Percentiles rank a stretch among this genome's conserved stretches.
Conservation (phyloP, 2,113 vertebrate species). For the Camarhynchus parvulus region DNA sequence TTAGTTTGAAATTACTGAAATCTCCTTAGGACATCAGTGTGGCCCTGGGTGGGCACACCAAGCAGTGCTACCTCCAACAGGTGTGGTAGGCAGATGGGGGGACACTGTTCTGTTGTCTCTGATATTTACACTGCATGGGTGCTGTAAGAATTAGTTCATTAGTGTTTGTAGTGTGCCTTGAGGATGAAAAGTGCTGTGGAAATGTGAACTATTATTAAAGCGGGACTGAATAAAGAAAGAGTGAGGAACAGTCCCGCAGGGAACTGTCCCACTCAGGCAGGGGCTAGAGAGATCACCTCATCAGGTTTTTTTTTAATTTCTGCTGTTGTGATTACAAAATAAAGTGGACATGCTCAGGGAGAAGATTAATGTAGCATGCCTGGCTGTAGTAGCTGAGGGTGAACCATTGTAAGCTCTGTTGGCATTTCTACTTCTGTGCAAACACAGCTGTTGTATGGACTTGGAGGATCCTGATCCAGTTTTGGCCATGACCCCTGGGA, state of each 20-base stretch:
- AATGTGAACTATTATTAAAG: conserved; percentile 32
- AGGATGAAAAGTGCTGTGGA: conserved; percentile 8
- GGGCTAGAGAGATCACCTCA: conserved; percentile 15
- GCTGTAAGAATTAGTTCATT: conserved; percentile 2
- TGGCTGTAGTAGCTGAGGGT: not conserved
- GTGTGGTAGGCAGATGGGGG: not conserved
- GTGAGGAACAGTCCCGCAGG: not conserved
- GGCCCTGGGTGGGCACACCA: not conserved
- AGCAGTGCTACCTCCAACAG: not conserved
- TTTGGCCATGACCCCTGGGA: not conserved
- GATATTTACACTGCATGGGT: not conserved
- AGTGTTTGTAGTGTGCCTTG: not conserved
- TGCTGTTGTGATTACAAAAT: not conserved
- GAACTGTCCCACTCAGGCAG: not conserved
- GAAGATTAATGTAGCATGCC: not conserved
- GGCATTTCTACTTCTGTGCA: not conserved
- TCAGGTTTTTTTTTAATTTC: not conserved
- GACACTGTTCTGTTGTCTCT: not conserved
- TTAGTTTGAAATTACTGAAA: not conserved
- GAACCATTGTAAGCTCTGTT: not conserved
- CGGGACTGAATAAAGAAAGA: not conserved
- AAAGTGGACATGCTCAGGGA: not conserved
- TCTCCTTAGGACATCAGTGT: not conserved
- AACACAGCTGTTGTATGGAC: not conserved
- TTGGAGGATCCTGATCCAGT: not conserved